Base-by-base conservation (phyloP, 2,888 invertebrate genomes). In the Tipula helvola region DNA sequence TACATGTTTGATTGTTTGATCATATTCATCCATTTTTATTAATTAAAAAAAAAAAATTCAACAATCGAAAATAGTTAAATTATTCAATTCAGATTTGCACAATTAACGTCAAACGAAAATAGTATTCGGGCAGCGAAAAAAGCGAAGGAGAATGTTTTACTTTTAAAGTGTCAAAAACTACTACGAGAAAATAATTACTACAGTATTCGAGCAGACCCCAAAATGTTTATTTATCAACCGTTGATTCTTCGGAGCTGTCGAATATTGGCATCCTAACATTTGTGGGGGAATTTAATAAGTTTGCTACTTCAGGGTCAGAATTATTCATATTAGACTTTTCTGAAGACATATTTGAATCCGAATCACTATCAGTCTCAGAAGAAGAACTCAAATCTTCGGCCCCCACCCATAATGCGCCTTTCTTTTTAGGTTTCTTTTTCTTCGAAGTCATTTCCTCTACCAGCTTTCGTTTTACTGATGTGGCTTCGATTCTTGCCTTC, bases 401-500 rank as follows among this genome's bases (percentile, higher is more conserved):
- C 3, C 86, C 86, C 10, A 86, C n/a, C 86, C 86, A 86, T 16
- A 86, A 39, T 8, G 86, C 36, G 4, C 16, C 39, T 36, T 36
- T 36, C 52, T 57, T 86, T 57, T 52, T 86, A 36, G n/a, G 8
- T 57, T 57, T 86, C 39, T 86, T 52, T 3, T 47, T 44, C 5
- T 28, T 47, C 12, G 12, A 13, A 10, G 12, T 47, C 10, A 13
- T 5, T n/a, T 57, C 57, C 7, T 36, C 39, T 16, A n/a, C 12
- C 8, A 28, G 36, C 28, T 86, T 86, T 3, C 86, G 57, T 39
- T 86, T 86, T 8, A 16, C 10, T 8, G 36, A n/a, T 10, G n/a
- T 36, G 0, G 36, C 57, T 16, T 36, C 86, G 8, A 39, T 18
- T 57, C 36, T 91, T 0, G 93, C 93, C n/a, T 93, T 94, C 89